These are phyloP conservation scores for Hoplostethus mediterraneus DNA, from an alignment of 2,797 vertebrate species.

Conservation along the genomic window DNA sequence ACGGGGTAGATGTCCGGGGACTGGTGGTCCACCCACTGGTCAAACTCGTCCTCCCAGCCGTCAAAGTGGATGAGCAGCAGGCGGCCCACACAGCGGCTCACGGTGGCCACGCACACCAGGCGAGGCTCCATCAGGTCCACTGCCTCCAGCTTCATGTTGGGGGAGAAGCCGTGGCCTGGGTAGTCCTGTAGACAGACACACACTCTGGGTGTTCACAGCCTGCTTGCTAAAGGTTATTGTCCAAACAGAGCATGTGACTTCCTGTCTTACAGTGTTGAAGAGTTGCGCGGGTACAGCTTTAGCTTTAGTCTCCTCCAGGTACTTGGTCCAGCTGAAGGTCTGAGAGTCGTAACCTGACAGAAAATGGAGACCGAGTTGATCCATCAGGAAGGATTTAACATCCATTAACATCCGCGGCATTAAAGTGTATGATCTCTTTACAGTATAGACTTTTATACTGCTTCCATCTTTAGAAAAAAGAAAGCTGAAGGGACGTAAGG, in stretches of 20 bases:
- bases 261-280: conserved; percentile 89
- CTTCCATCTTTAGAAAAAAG: no score
- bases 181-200: conserved; percentile 84
- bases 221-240: no score
- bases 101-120: conserved; percentile 95
- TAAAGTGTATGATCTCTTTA: no score
- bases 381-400: not conserved
- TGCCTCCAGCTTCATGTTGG: conserved; percentile 95
- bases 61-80: conserved; percentile 96
- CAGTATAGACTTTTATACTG: no score
- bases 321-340: conserved; percentile 90
- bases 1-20: conserved; percentile 97
- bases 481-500: no score
- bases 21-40: conserved; percentile 97
- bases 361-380: conserved; percentile 23
- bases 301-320: conserved; percentile 87
- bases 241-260: not conserved
- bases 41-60: conserved; percentile 95
- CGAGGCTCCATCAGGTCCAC: conserved; percentile 97
- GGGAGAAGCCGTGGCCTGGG: conserved; percentile 89
- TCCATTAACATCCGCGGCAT: no score
- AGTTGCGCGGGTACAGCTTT: conserved; percentile 87
- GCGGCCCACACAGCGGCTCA: conserved; percentile 89
- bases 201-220: not conserved
- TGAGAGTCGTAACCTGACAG: conserved; percentile 85